phyloP scores from a whole-genome alignment of 2,888 invertebrate genomes.

The Epistrophella euchroma region DNA sequence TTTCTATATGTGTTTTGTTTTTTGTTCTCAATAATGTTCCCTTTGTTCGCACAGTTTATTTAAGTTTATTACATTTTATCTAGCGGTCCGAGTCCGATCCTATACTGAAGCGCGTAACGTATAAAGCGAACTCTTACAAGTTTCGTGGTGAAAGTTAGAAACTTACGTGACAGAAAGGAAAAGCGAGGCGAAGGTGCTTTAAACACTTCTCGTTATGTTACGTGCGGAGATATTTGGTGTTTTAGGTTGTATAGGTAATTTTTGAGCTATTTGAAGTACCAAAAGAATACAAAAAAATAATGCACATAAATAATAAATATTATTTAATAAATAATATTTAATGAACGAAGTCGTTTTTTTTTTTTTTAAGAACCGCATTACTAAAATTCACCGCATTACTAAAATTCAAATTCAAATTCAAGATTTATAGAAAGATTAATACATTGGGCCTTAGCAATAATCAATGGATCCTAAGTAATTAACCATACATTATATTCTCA shows the following conservation, averaged over 20 bases:
- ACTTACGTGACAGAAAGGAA: slow-evolving; percentile 15
- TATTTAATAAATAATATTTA: not conserved
- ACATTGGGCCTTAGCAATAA: no score
- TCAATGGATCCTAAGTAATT: no score
- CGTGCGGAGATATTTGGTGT: slow-evolving; percentile 13
- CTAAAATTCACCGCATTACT: no score
- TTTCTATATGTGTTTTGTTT: slow-evolving; percentile 31
- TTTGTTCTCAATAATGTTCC: slow-evolving; percentile 66
- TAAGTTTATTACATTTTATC: slow-evolving; percentile 70
- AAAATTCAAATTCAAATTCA: no score
- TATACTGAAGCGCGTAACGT: slow-evolving; percentile 39
- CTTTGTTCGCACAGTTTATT: slow-evolving; percentile 74
- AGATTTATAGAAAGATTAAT: no score
- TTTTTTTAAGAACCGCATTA: not conserved
- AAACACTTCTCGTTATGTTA: slow-evolving; percentile 28
- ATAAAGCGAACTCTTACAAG: slow-evolving; percentile 47
- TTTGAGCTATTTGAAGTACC: not conserved
- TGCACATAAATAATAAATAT: not conserved
- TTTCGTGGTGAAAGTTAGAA: slow-evolving; percentile 54
- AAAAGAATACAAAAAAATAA: no score
- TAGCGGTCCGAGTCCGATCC: slow-evolving; percentile 41
- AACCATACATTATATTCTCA: no score
- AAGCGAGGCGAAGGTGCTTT: slow-evolving; percentile 48
- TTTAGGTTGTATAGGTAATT: not conserved
- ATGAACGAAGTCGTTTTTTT: not conserved